These are phyloP conservation scores for Lordiphosa andalusiaca DNA, from an alignment of 2,888 invertebrate genomes.

Conservation along the genomic window DNA sequence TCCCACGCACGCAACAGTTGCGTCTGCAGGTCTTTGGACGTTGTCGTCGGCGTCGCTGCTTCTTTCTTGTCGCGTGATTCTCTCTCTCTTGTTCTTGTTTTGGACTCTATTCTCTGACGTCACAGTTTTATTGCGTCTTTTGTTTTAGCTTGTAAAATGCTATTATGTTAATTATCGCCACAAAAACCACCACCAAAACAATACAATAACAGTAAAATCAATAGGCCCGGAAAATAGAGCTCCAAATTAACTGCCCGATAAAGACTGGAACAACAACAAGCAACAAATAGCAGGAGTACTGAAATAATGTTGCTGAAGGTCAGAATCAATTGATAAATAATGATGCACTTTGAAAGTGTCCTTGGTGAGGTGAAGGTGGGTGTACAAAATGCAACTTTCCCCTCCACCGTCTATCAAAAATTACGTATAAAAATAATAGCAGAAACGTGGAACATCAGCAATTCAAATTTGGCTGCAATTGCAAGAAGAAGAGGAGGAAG, in stretches of 20 bases:
- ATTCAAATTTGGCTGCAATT: conserved; percentile 46
- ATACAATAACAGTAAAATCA: too few relatives aligned
- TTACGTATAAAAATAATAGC: conserved; percentile 28
- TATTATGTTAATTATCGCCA: too few relatives aligned
- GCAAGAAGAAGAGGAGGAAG: conserved; percentile 1
- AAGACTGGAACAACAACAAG: too few relatives aligned
- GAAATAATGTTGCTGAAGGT: too few relatives aligned
- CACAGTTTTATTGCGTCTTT: conserved; percentile 57
- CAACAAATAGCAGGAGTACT: too few relatives aligned
- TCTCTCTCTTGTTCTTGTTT: conserved; percentile 1
- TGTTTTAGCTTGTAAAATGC: neutral
- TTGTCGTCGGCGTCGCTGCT: neutral
- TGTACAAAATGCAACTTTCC: too few relatives aligned
- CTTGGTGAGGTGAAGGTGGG: conserved; percentile 17
- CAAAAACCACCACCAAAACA: too few relatives aligned
- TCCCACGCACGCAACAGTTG: conserved; percentile 48
- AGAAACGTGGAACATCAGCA: conserved; percentile 49
- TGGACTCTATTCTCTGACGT: conserved; percentile 40
- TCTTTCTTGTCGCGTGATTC: neutral
- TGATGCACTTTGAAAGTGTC: conserved; percentile 34
- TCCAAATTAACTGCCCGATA: too few relatives aligned
- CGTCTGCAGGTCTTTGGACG: conserved; percentile 18
- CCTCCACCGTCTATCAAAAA: conserved; percentile 37
- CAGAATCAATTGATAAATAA: too few relatives aligned
- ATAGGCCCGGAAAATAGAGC: too few relatives aligned